These are phyloP conservation scores for Pissodes strobi DNA, from an alignment of 1,140 invertebrate species.

Conservation along the genomic window DNA sequence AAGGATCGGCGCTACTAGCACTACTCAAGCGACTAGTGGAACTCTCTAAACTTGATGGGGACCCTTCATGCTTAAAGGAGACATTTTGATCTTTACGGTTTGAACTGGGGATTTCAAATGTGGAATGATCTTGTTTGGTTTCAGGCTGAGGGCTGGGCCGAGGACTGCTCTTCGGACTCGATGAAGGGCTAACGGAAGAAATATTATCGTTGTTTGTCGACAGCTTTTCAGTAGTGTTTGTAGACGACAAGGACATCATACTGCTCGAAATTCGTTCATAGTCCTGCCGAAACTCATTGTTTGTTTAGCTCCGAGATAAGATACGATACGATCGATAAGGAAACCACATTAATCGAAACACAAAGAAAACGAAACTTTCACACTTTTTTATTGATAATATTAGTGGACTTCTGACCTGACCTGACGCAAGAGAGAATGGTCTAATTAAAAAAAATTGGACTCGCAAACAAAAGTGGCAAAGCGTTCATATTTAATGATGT, in stretches of 20 bases:
- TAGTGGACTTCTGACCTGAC: no score
- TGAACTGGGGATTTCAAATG: conserved; percentile 36
- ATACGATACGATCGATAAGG: conserved; percentile 11
- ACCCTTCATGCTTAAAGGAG: conserved; percentile 44
- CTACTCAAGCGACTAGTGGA: conserved; percentile 34
- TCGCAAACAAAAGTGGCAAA: no score
- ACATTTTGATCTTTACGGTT: conserved; percentile 30
- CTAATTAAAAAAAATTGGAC: no score
- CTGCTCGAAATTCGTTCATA: conserved; percentile 5
- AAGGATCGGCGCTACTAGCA: conserved; percentile 32
- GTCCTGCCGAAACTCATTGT: conserved; percentile 3
- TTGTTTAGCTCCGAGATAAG: conserved; percentile 1
- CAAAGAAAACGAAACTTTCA: no score
- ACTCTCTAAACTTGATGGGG: conserved; percentile 46
- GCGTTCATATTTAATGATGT: no score
- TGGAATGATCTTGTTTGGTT: conserved; percentile 47
- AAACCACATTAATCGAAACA: no score
- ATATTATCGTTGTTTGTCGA: conserved; percentile 10
- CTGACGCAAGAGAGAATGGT: no score
- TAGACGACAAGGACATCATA: conserved; percentile 11
- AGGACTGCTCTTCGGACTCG: conserved; percentile 52
- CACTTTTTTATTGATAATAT: no score
- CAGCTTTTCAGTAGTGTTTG: conserved; percentile 9
- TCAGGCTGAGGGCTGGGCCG: conserved; percentile 51
- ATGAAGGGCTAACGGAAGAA: conserved; percentile 45